phyloP scores from a whole-genome alignment of 2,113 vertebrate species.

The Archilochus colubris region DNA sequence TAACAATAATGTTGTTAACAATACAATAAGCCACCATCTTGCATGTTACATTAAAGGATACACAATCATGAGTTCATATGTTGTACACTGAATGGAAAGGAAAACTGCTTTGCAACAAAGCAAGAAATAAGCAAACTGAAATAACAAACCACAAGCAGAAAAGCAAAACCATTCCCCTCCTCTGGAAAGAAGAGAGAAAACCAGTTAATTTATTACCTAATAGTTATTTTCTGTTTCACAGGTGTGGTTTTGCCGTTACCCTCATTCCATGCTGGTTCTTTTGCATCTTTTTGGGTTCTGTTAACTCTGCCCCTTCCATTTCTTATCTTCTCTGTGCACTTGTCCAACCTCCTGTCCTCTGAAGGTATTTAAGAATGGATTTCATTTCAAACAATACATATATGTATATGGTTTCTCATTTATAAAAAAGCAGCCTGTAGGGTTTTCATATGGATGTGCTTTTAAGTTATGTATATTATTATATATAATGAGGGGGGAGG shows the following conservation, averaged over 20 bases:
- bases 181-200: constrained; percentile 70
- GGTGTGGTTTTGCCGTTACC: constrained; percentile 48
- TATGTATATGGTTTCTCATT: constrained; percentile 74
- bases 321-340: constrained; percentile 39
- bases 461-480: constrained; percentile 83
- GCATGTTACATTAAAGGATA: constrained; percentile 54
- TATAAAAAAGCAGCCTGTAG: constrained; percentile 73
- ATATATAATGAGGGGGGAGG: constrained; percentile 76
- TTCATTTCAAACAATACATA: constrained; percentile 42
- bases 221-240: constrained; percentile 57
- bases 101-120: constrained; percentile 76
- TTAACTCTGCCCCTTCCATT: constrained; percentile 36
- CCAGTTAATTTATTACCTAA: constrained; percentile 55
- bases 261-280: constrained; percentile 36
- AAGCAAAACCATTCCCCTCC: constrained; percentile 62
- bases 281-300: constrained; percentile 57
- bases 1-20: constrained; percentile 25
- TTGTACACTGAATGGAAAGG: constrained; percentile 71
- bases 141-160: constrained; percentile 54
- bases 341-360: constrained; percentile 63
- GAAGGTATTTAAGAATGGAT: constrained; percentile 66
- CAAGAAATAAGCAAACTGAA: constrained; percentile 65
- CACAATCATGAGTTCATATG: constrained; percentile 54
- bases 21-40: constrained; percentile 42
- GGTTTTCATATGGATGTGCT: constrained; percentile 79